Base-by-base conservation (phyloP, 2,888 invertebrate species). In the Ichneumoninae sp. region DNA sequence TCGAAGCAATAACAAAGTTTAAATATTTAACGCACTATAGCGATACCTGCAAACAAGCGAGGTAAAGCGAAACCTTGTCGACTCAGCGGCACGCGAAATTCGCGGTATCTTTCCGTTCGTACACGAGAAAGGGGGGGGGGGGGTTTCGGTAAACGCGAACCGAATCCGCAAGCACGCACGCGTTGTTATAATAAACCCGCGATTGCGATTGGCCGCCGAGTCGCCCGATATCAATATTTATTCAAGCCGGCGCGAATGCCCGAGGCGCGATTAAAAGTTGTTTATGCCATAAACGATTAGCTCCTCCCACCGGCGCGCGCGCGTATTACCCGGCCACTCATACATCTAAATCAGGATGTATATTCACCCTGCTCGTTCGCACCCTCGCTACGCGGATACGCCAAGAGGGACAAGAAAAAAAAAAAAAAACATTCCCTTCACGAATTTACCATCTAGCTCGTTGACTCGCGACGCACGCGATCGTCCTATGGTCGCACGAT, bases 221-320 rank as follows among this genome's bases (percentile, higher is more conserved):
- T 90, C 91, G 88, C 86, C 84, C 90, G 91, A 90, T 91, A 92
- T 92, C 92, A 92, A 92, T 93, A 92, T 93, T 93, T 93, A 92
- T 93, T 91, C 91, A 91, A 90, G 89, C 87, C 90, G 89, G 90
- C 86, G 84, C 90, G 89, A 93, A 92, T 91, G 89, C 91, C 89
- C 89, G 89, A 87, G 88, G 89, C 89, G 86, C 89, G 91, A 92
- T 92, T 91, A 92, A 92, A 92, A 92, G 90, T 92, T 91, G 92
- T 92, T 92, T 91, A 91, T 90, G 88, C 90, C 88, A 89, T 91
- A 89, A 91, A 92, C 91, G 90, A 89, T 89, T 89, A 88, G 83
- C 91, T 90, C 92, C 92, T 89, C 92, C 91, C 90, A 90, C 88
- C 85, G 86, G 86, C 83, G 84, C 44, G 62, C 60, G 60, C 62